Conservation (phyloP, 2,113 vertebrate genomes). For the Hyperopisus bebe region DNA sequence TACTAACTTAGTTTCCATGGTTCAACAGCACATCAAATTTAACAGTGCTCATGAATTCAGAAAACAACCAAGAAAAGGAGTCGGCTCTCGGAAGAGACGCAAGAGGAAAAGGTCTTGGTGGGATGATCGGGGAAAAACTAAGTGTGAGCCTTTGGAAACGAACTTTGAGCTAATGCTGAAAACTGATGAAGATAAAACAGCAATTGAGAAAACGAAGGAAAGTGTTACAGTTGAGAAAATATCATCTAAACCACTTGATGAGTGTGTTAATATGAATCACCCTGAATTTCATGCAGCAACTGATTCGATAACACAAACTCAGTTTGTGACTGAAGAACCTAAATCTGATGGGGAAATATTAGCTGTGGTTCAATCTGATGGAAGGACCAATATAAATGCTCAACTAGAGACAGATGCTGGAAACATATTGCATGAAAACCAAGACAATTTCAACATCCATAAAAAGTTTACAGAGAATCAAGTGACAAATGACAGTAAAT, state of each 20-base stretch:
- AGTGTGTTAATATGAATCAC: not conserved
- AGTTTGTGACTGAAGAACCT: not conserved
- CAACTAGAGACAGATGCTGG: not conserved
- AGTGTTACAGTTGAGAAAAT: not conserved
- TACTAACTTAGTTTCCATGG: not conserved
- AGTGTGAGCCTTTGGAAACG: conserved; percentile 2
- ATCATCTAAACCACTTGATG: not conserved
- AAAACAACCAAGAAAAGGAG: conserved; percentile 15
- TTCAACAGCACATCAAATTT: not conserved
- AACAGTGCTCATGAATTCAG: not conserved
- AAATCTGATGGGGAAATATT: not conserved
- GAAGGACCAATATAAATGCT: not conserved
- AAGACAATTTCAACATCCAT: not conserved
- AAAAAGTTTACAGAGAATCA: not conserved
- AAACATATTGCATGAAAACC: not conserved
- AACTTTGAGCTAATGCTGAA: not conserved
- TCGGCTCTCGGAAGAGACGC: conserved; percentile 7
- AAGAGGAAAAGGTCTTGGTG: conserved; percentile 26
- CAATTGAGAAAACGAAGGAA: not conserved
- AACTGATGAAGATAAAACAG: not conserved
- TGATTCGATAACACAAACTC: not conserved
- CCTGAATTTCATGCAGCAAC: not conserved
- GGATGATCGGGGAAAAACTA: conserved; percentile 18
- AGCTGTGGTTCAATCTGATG: not conserved
- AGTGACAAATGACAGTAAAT: not conserved